A percentile compares a stretch with the other conserved stretches of the same genome.
phyloP scores from a whole-genome alignment of 2,113 vertebrate species.

The Motacilla alba region DNA sequence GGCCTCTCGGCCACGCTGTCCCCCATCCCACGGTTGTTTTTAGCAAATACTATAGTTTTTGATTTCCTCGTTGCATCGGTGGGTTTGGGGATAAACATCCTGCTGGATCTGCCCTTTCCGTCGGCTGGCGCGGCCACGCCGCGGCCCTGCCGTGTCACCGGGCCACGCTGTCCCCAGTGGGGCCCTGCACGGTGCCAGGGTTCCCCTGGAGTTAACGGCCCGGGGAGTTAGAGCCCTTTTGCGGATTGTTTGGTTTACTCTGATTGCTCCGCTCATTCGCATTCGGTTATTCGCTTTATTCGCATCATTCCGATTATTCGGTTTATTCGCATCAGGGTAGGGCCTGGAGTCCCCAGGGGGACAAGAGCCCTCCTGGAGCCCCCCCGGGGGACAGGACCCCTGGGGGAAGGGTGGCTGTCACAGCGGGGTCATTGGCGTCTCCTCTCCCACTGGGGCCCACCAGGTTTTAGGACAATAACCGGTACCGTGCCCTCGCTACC shows the following conservation, averaged over 20 bases:
- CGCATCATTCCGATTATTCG: neutral
- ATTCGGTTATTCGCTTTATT: neutral
- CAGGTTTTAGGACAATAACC: neutral
- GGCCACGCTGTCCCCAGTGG: rapidly evolving
- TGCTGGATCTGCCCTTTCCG: rapidly evolving
- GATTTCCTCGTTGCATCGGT: rapidly evolving
- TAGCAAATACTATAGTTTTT: rapidly evolving
- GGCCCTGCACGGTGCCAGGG: neutral
- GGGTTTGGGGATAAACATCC: neutral
- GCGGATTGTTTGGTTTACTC: neutral
- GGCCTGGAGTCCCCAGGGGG: neutral
- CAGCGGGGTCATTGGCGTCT: rapidly evolving
- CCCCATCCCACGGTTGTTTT: neutral
- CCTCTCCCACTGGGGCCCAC: neutral
- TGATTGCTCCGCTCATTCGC: neutral
- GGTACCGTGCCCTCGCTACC: neutral
- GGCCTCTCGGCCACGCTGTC: neutral
- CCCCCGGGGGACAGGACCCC: neutral
- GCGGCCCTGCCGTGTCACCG: rapidly evolving
- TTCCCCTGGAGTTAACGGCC: neutral
- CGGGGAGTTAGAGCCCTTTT: neutral
- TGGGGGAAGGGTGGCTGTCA: neutral
- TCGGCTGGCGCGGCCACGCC: rapidly evolving
- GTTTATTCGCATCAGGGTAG: neutral
- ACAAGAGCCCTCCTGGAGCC: neutral